Evolutionary conservation across 2,888 invertebrate genomes (phyloP).

Genomic region (Netelia fuscicornis): DNA sequence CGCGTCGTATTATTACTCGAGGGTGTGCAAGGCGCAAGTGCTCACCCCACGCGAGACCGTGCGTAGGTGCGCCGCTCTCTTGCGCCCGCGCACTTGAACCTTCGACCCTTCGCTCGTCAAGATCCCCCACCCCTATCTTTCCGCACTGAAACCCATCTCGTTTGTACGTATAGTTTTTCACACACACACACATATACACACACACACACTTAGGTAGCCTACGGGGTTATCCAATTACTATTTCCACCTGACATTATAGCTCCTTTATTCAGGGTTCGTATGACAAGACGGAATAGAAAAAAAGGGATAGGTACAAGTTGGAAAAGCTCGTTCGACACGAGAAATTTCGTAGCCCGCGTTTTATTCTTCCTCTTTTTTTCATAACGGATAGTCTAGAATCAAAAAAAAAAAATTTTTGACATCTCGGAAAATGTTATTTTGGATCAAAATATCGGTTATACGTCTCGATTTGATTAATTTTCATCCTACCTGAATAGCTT

Average conservation of each 20-base stretch:
- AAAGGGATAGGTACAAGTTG: slow-evolving; percentile 18
- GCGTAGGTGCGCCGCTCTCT: slow-evolving; percentile 40
- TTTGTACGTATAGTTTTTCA: slow-evolving; percentile 43
- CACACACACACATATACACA: not conserved
- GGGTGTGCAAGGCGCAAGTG: slow-evolving; percentile 60
- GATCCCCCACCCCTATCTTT: not conserved
- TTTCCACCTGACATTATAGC: slow-evolving; percentile 64
- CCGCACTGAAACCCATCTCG: slow-evolving; percentile 29
- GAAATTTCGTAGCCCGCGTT: not conserved
- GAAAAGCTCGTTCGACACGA: slow-evolving; percentile 1
- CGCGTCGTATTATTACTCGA: slow-evolving; percentile 47
- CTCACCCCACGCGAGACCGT: slow-evolving; percentile 17
- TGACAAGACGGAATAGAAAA: slow-evolving; percentile 43
- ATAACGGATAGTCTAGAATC: not conserved
- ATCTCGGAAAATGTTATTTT: not conserved
- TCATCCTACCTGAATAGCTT: too few relatives aligned
- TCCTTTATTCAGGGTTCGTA: slow-evolving; percentile 46
- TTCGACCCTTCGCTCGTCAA: slow-evolving; percentile 63
- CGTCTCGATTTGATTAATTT: too few relatives aligned
- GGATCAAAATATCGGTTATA: too few relatives aligned
- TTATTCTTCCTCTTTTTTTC: not conserved
- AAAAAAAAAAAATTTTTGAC: not conserved
- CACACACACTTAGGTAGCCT: not conserved
- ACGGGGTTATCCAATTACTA: slow-evolving; percentile 68
- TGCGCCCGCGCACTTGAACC: slow-evolving; percentile 68